Conservation (phyloP, 2,797 vertebrate species). For the Pogonophryne albipinna region DNA sequence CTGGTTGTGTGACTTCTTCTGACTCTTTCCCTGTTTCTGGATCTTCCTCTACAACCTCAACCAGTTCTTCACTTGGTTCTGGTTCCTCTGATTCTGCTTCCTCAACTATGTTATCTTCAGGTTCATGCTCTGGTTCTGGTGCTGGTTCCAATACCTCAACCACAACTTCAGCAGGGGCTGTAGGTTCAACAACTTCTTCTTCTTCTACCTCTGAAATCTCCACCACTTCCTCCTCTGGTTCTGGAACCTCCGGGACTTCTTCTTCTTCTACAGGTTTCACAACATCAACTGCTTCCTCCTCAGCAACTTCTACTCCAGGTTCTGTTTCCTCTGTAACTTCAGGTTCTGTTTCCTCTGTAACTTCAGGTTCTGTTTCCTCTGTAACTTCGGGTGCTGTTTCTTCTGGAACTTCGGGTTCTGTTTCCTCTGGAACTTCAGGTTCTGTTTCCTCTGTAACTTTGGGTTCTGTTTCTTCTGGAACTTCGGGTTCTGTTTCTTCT, state of each 20-base stretch:
- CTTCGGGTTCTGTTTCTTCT: too few species aligned
- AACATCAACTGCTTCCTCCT: slow-evolving; percentile 9
- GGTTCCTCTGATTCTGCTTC: slow-evolving; percentile 3
- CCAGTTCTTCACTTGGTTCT: slow-evolving; percentile 9
- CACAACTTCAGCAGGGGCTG: background rate
- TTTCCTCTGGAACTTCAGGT: background rate
- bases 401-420: background rate
- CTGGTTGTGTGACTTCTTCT: slow-evolving; percentile 7
- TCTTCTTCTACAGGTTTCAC: slow-evolving; percentile 8
- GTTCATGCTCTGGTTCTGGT: slow-evolving; percentile 16
- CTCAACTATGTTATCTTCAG: background rate
- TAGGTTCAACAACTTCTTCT: background rate
- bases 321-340: background rate
- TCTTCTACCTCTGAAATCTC: background rate
- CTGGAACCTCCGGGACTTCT: background rate
- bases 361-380: background rate
- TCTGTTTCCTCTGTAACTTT: too few species aligned
- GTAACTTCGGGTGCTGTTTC: background rate
- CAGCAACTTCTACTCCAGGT: background rate
- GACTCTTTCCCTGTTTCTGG: slow-evolving; percentile 12
- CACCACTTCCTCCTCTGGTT: slow-evolving; percentile 8
- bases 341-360: background rate
- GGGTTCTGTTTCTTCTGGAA: too few species aligned
- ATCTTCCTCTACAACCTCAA: slow-evolving; percentile 14
- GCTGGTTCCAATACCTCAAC: background rate